Evolutionary conservation across 1,140 invertebrate species (phyloP).

Genomic region (Grapholita molesta): DNA sequence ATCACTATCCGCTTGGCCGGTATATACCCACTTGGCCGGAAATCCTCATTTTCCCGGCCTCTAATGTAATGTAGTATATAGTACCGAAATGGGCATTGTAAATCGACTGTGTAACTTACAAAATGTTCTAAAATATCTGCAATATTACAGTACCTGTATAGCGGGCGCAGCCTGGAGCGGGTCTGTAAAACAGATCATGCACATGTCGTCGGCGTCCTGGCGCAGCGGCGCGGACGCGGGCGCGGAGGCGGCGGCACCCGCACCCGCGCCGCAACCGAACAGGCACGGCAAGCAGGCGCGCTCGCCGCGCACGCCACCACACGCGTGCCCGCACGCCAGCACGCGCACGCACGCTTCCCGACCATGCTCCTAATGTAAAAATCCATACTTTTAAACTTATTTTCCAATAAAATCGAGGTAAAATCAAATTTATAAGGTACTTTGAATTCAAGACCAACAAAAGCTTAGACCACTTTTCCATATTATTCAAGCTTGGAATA

Average conservation of each 20-base stretch:
- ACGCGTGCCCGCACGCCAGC: conserved; percentile 93
- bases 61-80: too few relatives aligned
- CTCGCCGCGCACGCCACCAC: conserved; percentile 93
- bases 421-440: too few relatives aligned
- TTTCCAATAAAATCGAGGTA: not conserved
- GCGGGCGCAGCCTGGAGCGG: conserved; percentile 96
- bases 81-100: too few relatives aligned
- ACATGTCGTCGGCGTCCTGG: conserved; percentile 99
- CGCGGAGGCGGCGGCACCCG: conserved; percentile 72
- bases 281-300: conserved; percentile 92
- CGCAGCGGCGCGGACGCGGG: conserved; percentile 80
- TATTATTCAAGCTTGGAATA: too few relatives aligned
- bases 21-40: too few relatives aligned
- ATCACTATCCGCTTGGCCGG: too few relatives aligned
- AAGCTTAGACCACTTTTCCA: too few relatives aligned
- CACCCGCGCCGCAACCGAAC: conserved; percentile 84
- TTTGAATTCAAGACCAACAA: too few relatives aligned
- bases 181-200: conserved; percentile 99
- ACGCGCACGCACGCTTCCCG: conserved; percentile 91
- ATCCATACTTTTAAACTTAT: not conserved
- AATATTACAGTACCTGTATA: too few relatives aligned
- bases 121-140: too few relatives aligned
- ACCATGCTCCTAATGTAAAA: conserved; percentile 85
- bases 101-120: too few relatives aligned
- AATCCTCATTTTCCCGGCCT: too few relatives aligned